These are phyloP conservation scores for Aselliscus stoliczkanus DNA, from an alignment of 2,797 vertebrate genomes.

Conservation along the genomic window DNA sequence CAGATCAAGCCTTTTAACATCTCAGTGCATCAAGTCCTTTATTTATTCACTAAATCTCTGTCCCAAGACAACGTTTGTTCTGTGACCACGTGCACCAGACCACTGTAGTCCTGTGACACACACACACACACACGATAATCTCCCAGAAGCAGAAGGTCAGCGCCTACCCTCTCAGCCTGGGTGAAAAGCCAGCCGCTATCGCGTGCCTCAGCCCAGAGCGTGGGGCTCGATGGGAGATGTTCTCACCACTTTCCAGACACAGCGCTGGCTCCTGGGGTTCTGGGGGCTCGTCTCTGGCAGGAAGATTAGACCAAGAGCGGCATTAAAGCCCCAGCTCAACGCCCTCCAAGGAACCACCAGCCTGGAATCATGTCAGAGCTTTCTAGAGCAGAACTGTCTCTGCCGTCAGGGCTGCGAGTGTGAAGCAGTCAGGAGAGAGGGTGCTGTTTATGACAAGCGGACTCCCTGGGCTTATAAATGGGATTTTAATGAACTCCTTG, in stretches of 20 bases:
- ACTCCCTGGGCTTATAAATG: neutral
- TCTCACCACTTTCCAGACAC: neutral
- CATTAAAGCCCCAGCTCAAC: neutral
- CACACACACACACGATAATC: too few relatives aligned
- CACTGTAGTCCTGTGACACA: too few relatives aligned
- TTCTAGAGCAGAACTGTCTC: neutral
- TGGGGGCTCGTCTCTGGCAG: neutral
- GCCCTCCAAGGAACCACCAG: neutral
- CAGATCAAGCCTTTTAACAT: neutral
- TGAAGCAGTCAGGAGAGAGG: neutral
- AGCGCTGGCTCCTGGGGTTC: neutral
- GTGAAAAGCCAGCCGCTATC: neutral
- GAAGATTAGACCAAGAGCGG: neutral
- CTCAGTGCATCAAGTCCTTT: neutral
- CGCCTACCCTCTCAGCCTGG: neutral
- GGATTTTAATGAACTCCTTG: neutral
- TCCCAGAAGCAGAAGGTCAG: neutral
- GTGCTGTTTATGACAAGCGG: neutral
- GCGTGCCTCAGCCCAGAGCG: neutral
- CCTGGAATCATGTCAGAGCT: neutral
- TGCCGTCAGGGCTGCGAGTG: neutral
- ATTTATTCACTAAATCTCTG: neutral
- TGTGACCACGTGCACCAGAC: accelerated
- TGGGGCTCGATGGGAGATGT: neutral
- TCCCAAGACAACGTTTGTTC: neutral